Evolutionary conservation across 2,113 vertebrate genomes (phyloP).

Genomic region (Oncorhynchus mykiss): DNA sequence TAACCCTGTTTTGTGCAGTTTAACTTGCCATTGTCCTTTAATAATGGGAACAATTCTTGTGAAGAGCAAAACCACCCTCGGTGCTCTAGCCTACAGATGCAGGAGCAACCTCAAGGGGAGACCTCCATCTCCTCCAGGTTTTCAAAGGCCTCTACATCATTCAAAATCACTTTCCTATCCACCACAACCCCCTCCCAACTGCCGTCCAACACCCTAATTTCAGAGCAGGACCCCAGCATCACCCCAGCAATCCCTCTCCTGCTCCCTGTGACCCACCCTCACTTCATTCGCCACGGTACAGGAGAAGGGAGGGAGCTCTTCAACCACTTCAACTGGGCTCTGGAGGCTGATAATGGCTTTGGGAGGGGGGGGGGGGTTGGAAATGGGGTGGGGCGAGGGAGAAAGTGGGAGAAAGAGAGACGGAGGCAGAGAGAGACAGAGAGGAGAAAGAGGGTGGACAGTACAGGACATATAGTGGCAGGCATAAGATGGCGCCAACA

Average conservation of each 20-base stretch:
- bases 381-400: background rate
- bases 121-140: constrained; percentile 34
- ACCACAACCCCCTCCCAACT: background rate
- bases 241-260: background rate
- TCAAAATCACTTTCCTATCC: constrained; percentile 33
- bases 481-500: no score
- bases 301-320: background rate
- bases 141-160: constrained; percentile 52
- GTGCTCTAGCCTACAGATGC: constrained; percentile 8
- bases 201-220: constrained; percentile 23
- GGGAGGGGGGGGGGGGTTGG: background rate
- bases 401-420: no score
- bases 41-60: constrained; percentile 45
- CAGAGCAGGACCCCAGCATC: constrained; percentile 8
- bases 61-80: constrained; percentile 22
- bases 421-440: background rate
- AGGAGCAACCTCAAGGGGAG: constrained; percentile 44
- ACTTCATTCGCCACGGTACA: background rate
- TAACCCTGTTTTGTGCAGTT: constrained; percentile 47
- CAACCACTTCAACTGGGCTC: constrained; percentile 25
- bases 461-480: background rate
- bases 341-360: constrained; percentile 45
- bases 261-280: constrained; percentile 12
- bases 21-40: constrained; percentile 47
- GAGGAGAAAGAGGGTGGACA: background rate